phyloP scores from a whole-genome alignment of 2,113 vertebrate species.

The Thinocorus orbignyianus region DNA sequence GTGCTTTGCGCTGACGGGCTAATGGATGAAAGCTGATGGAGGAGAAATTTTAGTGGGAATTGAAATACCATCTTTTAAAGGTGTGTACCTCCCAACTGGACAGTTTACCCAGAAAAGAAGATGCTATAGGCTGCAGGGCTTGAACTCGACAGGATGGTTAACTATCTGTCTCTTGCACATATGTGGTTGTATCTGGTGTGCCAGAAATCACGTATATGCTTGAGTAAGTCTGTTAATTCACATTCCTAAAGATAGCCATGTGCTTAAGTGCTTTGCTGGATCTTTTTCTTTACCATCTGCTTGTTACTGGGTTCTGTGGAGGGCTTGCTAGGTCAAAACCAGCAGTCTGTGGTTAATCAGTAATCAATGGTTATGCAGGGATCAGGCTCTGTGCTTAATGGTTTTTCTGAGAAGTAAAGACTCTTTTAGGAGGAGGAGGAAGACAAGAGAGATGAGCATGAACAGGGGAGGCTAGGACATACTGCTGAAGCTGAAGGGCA shows the following conservation, averaged over 20 bases:
- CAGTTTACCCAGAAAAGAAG: neutral
- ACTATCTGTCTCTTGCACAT: neutral
- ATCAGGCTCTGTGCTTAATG: slow-evolving; percentile 22
- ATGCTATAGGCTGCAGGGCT: neutral
- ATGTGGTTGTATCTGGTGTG: neutral
- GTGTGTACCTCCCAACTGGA: neutral
- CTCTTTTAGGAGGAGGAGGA: neutral
- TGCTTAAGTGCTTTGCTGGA: slow-evolving; percentile 39
- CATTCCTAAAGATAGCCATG: slow-evolving; percentile 52
- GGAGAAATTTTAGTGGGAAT: neutral
- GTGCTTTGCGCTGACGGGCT: neutral
- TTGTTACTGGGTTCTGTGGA: slow-evolving; percentile 1
- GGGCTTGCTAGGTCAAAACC: slow-evolving; percentile 28
- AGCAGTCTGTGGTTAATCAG: neutral
- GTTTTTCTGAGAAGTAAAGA: slow-evolving; percentile 1
- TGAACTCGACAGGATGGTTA: neutral
- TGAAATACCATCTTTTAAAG: neutral
- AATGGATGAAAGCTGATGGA: neutral
- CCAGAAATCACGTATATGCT: neutral
- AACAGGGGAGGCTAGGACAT: neutral
- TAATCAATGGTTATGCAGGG: neutral
- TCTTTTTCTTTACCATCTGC: slow-evolving; percentile 45
- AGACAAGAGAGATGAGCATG: neutral
- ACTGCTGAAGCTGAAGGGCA: neutral
- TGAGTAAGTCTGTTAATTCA: slow-evolving; percentile 25